Conservation (phyloP, 2,113 vertebrate genomes). For the Phyllostomus discolor region DNA sequence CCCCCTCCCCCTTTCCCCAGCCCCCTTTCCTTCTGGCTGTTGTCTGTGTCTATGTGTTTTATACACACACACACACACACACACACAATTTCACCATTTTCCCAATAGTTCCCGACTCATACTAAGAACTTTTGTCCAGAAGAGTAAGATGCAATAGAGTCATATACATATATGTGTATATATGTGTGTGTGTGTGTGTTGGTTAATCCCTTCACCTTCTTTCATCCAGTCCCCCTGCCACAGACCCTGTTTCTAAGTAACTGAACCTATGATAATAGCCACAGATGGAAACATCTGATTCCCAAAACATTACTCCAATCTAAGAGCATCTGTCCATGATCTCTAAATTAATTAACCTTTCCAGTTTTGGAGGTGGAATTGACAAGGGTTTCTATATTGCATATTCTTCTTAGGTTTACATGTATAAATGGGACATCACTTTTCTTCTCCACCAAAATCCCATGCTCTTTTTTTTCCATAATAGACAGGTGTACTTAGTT, state of each 20-base stretch:
- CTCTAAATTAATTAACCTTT: not conserved
- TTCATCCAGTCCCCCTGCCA: too few species aligned
- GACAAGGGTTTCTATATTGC: not conserved
- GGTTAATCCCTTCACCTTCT: too few species aligned
- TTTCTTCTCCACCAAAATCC: not conserved
- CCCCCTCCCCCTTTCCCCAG: too few species aligned
- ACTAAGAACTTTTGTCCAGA: not conserved
- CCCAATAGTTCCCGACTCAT: not conserved
- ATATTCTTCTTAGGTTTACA: not conserved
- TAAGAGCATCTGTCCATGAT: not conserved
- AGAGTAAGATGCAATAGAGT: not conserved
- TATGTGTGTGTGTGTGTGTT: too few species aligned
- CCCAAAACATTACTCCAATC: not conserved
- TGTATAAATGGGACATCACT: not conserved
- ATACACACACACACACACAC: too few species aligned
- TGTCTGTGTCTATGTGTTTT: too few species aligned
- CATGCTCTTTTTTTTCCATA: not conserved
- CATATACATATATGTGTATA: too few species aligned
- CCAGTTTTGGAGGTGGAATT: not conserved
- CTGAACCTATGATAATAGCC: not conserved
- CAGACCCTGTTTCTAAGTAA: not conserved
- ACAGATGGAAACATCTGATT: not conserved
- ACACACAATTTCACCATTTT: not conserved
- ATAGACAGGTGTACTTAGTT: not conserved
- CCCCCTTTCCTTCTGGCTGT: too few species aligned